Evolutionary conservation across 1,140 invertebrate species (phyloP), one percentile per base, ranked within the genome.

Genomic region (Brachionus asplanchnoidis): DNA sequence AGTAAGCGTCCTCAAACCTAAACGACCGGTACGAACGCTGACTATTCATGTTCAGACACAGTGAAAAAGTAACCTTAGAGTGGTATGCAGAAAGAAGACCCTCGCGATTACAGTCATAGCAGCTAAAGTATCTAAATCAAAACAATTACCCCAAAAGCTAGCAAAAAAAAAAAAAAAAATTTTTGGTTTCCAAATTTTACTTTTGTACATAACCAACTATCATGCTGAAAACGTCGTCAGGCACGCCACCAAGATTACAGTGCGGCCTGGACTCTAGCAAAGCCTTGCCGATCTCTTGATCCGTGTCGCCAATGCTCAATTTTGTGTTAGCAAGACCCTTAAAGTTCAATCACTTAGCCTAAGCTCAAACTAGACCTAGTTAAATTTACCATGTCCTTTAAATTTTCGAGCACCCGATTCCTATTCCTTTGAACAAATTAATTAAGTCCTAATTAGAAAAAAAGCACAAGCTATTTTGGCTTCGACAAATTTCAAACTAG

Each of bases 41-140:
- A 36, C 17, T 82, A 0, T 20, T 65, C 50, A 65, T 36, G 12
- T 60, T 82, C n/a, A 82, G 65, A 23, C 53, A 82, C 1, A 82
- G 28, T 7, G 79, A 82, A 68, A 82, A 82, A 3, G 23, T 82
- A 17, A 20, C 20, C 32, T 68, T 60, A 36, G 79, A 53, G 17
- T 82, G 42, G 32, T 82, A 82, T 14, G 65, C 79, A 7, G 20
- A n/a, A 6, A 82, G 32, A 9, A 82, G 53, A 44, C 65, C 79
- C 36, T 82, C 50, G 3, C 79, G 79, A 65, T 82, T 65, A 12
- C 20, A 36, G 32, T 82, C 79, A 68, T 44, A 82, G 12, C 53
- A 60, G 36, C 17, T 82, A 82, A 82, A 82, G 42, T 82, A 82
- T 68, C 79, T 82, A 26, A 65, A 42, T 80, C 36, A 65, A 80